phyloP scores from a whole-genome alignment of 2,113 vertebrate species.

The Danionella cerebrum region DNA sequence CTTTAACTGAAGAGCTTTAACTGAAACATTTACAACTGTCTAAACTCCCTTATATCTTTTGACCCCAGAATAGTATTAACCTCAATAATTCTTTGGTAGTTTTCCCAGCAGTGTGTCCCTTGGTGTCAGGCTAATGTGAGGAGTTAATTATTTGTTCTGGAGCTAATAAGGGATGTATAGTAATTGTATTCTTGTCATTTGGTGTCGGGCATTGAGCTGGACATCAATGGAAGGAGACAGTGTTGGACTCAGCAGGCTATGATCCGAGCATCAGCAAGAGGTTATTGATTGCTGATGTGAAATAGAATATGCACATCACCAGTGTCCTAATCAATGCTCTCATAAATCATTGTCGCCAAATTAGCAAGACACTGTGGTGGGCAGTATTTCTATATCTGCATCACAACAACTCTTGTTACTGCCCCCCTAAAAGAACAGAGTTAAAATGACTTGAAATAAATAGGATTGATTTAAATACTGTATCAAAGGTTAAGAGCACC shows the following conservation, averaged over 20 bases:
- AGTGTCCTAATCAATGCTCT: conserved; percentile 1
- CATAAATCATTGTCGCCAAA: neutral
- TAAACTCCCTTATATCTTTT: neutral
- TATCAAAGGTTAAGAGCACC: neutral
- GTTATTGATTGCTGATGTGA: neutral
- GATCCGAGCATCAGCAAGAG: neutral
- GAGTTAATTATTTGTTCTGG: neutral
- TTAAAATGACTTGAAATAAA: too few species aligned
- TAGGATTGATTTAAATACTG: neutral
- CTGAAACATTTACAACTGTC: too few species aligned
- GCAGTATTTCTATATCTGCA: neutral
- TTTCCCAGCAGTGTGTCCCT: neutral
- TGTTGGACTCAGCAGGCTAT: neutral
- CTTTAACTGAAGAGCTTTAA: too few species aligned
- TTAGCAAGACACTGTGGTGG: neutral
- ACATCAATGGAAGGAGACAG: neutral
- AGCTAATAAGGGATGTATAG: neutral
- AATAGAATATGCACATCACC: neutral
- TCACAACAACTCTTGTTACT: too few species aligned
- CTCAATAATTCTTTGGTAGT: neutral
- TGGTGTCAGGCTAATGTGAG: neutral
- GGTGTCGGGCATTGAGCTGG: neutral
- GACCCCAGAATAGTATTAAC: neutral
- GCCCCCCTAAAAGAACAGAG: too few species aligned
- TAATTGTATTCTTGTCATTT: neutral